A percentile compares a stretch with the other conserved stretches of the same genome.
These are phyloP conservation scores for Empidonax traillii DNA, from an alignment of 2,113 vertebrate genomes.

Conservation along the genomic window DNA sequence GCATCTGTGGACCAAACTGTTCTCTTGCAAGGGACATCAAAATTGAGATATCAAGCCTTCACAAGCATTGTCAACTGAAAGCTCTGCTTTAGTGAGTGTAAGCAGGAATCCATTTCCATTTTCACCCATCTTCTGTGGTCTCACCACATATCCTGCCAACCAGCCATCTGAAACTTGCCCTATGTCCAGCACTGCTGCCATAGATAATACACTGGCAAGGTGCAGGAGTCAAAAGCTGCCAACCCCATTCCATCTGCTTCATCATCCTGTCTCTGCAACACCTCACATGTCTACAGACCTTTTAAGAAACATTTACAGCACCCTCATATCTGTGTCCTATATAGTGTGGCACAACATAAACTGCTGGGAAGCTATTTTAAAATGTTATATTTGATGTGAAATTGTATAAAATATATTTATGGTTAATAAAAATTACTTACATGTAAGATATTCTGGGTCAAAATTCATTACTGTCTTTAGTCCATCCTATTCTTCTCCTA, in stretches of 20 bases:
- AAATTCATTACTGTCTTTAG: background rate
- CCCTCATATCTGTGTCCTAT: accelerated
- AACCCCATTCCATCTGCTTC: background rate
- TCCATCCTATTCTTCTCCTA: background rate
- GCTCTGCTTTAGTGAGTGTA: background rate
- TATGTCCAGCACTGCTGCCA: accelerated
- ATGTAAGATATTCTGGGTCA: background rate
- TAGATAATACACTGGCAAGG: background rate
- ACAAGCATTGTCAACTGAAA: background rate
- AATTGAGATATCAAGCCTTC: background rate
- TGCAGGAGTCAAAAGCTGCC: background rate
- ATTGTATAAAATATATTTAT: background rate
- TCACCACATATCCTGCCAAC: background rate
- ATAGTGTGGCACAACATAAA: background rate
- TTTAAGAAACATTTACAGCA: background rate
- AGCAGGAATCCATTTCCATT: background rate
- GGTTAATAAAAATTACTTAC: background rate
- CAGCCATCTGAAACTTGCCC: accelerated
- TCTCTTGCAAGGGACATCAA: background rate
- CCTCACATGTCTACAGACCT: background rate
- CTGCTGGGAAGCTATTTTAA: background rate
- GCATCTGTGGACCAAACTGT: background rate
- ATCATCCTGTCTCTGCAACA: background rate
- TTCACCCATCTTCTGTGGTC: background rate
- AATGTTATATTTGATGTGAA: background rate